Conservation (phyloP, 2,888 invertebrate genomes). For the Apotomis capreana region DNA sequence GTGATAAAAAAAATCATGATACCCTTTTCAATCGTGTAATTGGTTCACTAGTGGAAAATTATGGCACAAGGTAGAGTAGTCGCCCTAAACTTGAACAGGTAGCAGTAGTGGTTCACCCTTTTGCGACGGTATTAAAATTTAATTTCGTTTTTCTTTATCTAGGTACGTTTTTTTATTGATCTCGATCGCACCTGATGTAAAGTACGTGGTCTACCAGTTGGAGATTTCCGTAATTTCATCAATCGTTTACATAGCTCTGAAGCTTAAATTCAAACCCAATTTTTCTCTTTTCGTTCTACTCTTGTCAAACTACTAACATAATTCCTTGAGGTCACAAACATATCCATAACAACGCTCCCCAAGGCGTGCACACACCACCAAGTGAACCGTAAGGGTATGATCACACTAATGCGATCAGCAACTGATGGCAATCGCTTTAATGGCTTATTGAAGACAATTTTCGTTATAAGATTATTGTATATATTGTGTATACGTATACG, state of each 20-base stretch:
- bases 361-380: conserved; percentile 36
- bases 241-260: no score
- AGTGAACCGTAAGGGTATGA: conserved; percentile 45
- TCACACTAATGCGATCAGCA: conserved; percentile 55
- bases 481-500: conserved; percentile 7
- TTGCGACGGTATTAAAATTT: no score
- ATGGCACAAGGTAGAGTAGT: no score
- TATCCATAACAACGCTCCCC: conserved; percentile 27
- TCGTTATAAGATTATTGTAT: conserved; percentile 38
- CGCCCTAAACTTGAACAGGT: no score
- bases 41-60: conserved; percentile 1
- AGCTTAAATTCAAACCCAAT: neutral
- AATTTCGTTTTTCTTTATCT: no score
- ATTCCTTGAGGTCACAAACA: neutral
- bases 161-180: no score
- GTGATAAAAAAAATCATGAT: conserved; percentile 10
- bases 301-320: neutral
- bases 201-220: no score
- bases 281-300: neutral
- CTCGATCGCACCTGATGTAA: no score
- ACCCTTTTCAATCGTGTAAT: neutral
- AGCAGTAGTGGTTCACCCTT: no score
- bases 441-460: conserved; percentile 48
- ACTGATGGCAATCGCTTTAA: conserved; percentile 51
- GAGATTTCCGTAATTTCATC: no score